Conservation (phyloP, 2,113 vertebrate genomes). For the Oenanthe oenanthe region DNA sequence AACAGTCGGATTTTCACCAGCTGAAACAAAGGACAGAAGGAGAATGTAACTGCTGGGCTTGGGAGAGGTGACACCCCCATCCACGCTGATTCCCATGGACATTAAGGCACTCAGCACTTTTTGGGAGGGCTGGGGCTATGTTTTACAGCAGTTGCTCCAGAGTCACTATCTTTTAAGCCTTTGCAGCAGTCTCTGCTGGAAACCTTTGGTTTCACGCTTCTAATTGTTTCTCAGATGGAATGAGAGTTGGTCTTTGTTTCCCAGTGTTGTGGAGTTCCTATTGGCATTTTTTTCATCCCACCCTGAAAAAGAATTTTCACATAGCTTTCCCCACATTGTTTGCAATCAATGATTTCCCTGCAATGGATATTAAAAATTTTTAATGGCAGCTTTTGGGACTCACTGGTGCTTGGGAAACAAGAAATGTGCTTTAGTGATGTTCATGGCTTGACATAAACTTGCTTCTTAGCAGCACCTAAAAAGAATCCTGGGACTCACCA, state of each 20-base stretch:
- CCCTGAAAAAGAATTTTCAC: background rate
- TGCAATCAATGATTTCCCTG: background rate
- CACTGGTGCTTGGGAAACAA: background rate
- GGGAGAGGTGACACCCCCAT: background rate
- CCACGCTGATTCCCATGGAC: background rate
- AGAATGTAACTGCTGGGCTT: background rate
- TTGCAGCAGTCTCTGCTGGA: slow-evolving; percentile 33
- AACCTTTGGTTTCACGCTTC: slow-evolving; percentile 15
- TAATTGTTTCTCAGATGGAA: background rate
- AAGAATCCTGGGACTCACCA: background rate
- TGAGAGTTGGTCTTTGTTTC: background rate
- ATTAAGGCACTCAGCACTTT: background rate
- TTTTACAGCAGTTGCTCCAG: background rate
- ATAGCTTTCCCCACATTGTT: background rate
- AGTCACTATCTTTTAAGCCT: background rate
- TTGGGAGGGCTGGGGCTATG: background rate
- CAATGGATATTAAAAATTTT: background rate
- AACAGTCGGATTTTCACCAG: background rate
- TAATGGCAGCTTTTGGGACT: background rate
- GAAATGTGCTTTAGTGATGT: background rate
- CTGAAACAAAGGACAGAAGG: background rate
- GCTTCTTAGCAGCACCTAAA: background rate
- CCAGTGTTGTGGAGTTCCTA: background rate
- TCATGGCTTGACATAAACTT: background rate
- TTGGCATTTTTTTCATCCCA: background rate